Conservation (phyloP, 2,113 vertebrate species). For the Isurus oxyrinchus region DNA sequence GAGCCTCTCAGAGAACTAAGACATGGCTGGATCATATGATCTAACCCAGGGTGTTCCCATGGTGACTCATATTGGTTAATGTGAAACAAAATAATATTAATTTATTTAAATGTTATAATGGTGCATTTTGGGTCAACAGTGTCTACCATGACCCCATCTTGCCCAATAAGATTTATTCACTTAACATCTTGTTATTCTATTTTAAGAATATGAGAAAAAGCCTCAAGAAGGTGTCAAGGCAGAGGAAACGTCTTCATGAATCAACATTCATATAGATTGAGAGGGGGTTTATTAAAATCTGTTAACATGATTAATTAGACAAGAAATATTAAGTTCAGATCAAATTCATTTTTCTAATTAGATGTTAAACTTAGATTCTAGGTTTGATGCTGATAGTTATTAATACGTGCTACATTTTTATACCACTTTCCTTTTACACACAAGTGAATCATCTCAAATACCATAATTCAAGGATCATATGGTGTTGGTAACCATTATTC, state of each 20-base stretch:
- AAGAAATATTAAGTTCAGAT: not conserved
- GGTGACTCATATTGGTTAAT: not conserved
- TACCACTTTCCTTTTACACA: not conserved
- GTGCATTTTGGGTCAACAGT: not conserved
- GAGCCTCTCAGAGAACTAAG: not conserved
- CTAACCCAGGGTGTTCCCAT: not conserved
- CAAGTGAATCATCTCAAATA: not conserved
- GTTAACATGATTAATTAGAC: not conserved
- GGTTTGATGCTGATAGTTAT: not conserved
- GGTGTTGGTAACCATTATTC: not conserved
- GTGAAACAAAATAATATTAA: not conserved
- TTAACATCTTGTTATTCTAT: not conserved
- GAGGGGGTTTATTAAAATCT: not conserved
- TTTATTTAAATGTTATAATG: not conserved
- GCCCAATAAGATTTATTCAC: not conserved
- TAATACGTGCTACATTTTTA: not conserved
- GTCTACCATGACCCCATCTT: not conserved
- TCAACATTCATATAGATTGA: not conserved
- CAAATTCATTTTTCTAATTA: not conserved
- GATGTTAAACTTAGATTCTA: not conserved
- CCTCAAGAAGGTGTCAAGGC: not conserved
- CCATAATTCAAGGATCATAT: not conserved
- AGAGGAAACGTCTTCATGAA: not conserved
- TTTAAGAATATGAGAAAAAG: not conserved
- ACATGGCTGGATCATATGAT: conserved; percentile 19